Evolutionary conservation across 2,888 invertebrate species (phyloP), one percentile per base, ranked within the genome.

Genomic region (Aphelenchoides bicaudatus): DNA sequence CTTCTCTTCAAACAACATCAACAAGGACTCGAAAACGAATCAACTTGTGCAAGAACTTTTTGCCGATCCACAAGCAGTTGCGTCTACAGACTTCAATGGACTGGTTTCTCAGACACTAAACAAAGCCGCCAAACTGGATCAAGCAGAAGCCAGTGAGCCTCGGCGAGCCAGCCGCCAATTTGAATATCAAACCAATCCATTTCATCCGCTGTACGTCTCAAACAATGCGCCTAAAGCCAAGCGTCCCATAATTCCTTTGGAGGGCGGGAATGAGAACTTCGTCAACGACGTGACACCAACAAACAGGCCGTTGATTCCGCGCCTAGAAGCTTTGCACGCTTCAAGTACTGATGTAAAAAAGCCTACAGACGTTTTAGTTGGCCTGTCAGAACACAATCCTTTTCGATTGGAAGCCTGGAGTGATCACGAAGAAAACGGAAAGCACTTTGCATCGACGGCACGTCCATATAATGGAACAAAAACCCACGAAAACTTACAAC

Each of bases 351-450:
- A n/a, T 59, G 37, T 10, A 39, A 8, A n/a, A 39, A 54, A 58
- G 46, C 55, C 55, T 16, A 23, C 43, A 16, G 55, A 54, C 21
- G 29, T 29, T 10, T 19, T 54, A 8, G 19, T 52, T 10, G 55
- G 55, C 2, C 31, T 54, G 10, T 54, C 55, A 6, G 16, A 46
- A 19, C 39, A 57, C 19, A 60, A 60, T 56, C 60, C 60, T 16
- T 60, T 60, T 30, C 55, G 57, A 13, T 25, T 63, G n/a, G 60
- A 60, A 39, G 60, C 60, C 4, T 60, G 60, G 60, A 21, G 37
- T 6, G 56, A 37, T n/a, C 34, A 39, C n/a, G 54, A 34, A n/a
- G 30, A 39, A 38, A 37, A 54, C 23, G 29, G 39, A 25, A n/a
- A n/a, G n/a, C n/a, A n/a, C n/a, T n/a, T n/a, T n/a, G 62, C 63